Percentiles rank a stretch among this genome's conserved stretches.
Evolutionary conservation across 2,113 vertebrate species (phyloP).

Genomic region (Thalassoma bifasciatum): DNA sequence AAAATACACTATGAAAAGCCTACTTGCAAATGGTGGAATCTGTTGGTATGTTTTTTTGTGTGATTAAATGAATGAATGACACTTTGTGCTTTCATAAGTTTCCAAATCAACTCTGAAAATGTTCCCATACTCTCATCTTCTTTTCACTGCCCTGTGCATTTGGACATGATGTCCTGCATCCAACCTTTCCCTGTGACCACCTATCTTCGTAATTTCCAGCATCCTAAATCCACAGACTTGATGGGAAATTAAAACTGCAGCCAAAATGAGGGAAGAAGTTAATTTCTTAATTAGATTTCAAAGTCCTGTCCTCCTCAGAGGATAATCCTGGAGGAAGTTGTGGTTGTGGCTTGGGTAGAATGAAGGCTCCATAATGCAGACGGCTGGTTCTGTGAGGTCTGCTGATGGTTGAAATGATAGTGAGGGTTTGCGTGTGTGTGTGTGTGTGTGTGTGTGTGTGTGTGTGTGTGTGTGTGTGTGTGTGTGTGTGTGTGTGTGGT

Average conservation of each 20-base stretch:
- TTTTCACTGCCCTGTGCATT: conserved; percentile 27
- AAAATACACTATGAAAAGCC: not conserved
- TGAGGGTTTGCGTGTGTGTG: conserved; percentile 26
- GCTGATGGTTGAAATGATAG: conserved; percentile 61
- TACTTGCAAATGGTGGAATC: not conserved
- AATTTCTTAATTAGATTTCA: conserved; percentile 76
- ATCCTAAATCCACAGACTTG: conserved; percentile 55
- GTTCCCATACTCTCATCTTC: not conserved
- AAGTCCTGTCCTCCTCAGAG: conserved; percentile 58
- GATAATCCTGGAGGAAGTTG: conserved; percentile 71
- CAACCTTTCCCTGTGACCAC: conserved; percentile 35
- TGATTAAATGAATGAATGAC: not conserved
- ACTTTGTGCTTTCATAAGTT: conserved; percentile 13
- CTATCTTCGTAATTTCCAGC: conserved; percentile 42
- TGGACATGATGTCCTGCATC: conserved; percentile 28
- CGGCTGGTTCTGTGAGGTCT: conserved; percentile 62
- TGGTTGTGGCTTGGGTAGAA: conserved; percentile 66
- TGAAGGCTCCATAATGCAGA: conserved; percentile 34
- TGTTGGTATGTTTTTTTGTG: not conserved
- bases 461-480: conserved; percentile 33
- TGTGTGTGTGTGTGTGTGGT: conserved; percentile 34
- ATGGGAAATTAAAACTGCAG: conserved; percentile 62
- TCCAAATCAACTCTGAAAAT: conserved; percentile 2
- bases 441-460: conserved; percentile 34
- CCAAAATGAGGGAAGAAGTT: conserved; percentile 67